These are phyloP conservation scores for Bombus pascuorum DNA, from an alignment of 1,140 invertebrate genomes.

Conservation along the genomic window DNA sequence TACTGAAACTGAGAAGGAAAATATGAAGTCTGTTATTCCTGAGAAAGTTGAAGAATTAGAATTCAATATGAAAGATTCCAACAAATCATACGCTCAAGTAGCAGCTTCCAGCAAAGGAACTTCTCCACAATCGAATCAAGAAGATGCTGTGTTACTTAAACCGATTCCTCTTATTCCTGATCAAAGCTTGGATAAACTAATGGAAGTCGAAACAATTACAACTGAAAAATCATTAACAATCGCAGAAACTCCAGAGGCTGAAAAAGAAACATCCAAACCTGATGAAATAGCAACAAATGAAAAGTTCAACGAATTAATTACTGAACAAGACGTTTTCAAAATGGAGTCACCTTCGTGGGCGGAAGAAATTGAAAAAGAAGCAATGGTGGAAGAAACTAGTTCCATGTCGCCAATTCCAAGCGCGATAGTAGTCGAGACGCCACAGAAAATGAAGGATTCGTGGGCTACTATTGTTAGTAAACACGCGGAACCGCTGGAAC, in stretches of 20 bases:
- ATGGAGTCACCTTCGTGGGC: conserved; percentile 40
- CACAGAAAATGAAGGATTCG: neutral
- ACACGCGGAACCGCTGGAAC: conserved; percentile 34
- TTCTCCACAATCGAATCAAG: conserved; percentile 52
- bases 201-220: neutral
- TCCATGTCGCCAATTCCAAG: neutral
- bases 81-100: conserved; percentile 85
- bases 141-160: conserved; percentile 52
- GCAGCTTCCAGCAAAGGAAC: conserved; percentile 78
- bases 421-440: neutral
- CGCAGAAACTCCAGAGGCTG: neutral
- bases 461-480: conserved; percentile 71
- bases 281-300: neutral
- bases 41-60: conserved; percentile 46
- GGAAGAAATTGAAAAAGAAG: conserved; percentile 52
- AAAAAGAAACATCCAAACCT: neutral
- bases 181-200: neutral
- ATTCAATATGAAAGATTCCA: conserved; percentile 68
- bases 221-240: neutral
- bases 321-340: neutral
- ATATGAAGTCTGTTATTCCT: neutral
- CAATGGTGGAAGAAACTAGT: neutral
- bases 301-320: neutral
- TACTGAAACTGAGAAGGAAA: conserved; percentile 1
- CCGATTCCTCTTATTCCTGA: conserved; percentile 43